A percentile compares a stretch with the other conserved stretches of the same genome.
These are phyloP conservation scores for Xestia c-nigrum DNA, from an alignment of 2,888 invertebrate species.

Conservation along the genomic window DNA sequence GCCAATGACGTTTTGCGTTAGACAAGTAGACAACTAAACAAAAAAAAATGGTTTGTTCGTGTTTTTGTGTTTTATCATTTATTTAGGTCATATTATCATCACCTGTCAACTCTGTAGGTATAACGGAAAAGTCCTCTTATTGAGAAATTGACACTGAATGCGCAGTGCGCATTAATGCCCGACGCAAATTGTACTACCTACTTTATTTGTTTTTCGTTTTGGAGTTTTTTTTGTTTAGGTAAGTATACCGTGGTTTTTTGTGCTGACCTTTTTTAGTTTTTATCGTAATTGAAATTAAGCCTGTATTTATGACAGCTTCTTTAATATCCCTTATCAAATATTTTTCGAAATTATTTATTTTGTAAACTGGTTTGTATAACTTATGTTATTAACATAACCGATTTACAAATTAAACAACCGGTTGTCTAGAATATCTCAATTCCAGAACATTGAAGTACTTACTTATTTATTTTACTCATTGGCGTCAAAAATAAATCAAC, in stretches of 20 bases:
- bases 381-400: neutral
- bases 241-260: neutral
- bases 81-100: slow-evolving; percentile 8
- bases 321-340: neutral
- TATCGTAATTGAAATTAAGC: neutral
- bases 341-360: neutral
- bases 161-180: slow-evolving; percentile 34
- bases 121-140: slow-evolving; percentile 3
- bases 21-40: neutral
- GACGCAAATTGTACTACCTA: neutral
- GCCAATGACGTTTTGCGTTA: neutral
- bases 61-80: slow-evolving; percentile 7
- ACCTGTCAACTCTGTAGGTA: slow-evolving; percentile 13
- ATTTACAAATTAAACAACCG: neutral
- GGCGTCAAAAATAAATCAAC: neutral
- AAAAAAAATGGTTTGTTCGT: neutral
- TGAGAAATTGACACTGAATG: slow-evolving; percentile 16
- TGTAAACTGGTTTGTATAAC: neutral
- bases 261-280: neutral
- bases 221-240: neutral
- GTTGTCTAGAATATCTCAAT: neutral
- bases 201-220: neutral
- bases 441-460: neutral
- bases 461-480: neutral
- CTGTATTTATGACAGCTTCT: neutral